Conservation (phyloP, 2,797 vertebrate species). For the Lutjanus argentimaculatus region DNA sequence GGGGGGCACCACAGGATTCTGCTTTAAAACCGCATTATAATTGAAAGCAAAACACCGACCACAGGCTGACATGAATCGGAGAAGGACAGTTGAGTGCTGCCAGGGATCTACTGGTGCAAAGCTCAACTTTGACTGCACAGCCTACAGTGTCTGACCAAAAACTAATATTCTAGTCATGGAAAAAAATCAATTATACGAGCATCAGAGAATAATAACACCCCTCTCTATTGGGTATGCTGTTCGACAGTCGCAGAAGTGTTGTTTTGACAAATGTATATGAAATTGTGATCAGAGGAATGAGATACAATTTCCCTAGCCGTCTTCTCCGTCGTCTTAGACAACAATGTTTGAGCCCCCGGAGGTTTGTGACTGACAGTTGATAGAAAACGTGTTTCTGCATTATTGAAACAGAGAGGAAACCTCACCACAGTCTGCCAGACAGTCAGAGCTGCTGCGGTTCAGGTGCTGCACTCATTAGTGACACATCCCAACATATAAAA, state of each 20-base stretch:
- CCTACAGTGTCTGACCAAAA: neutral
- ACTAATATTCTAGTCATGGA: conserved; percentile 2
- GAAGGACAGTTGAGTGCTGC: conserved; percentile 25
- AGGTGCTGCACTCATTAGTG: conserved; percentile 62
- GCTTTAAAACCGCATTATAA: conserved; percentile 53
- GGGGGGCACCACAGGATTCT: conserved; percentile 56
- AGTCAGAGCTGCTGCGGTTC: conserved; percentile 36
- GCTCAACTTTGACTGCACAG: conserved; percentile 26
- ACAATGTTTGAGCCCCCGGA: neutral
- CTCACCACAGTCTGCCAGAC: conserved; percentile 38
- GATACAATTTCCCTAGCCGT: conserved; percentile 4
- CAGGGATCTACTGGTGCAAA: conserved; percentile 23
- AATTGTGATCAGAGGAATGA: conserved; percentile 4
- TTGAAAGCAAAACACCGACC: conserved; percentile 61
- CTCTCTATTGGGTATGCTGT: conserved; percentile 1
- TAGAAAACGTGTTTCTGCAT: conserved; percentile 44
- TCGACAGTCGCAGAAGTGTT: conserved; percentile 4
- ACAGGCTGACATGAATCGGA: conserved; percentile 48
- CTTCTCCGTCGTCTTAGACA: neutral
- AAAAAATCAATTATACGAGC: conserved; percentile 31
- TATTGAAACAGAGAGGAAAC: conserved; percentile 55
- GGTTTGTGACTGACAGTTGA: conserved; percentile 58
- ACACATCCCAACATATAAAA: conserved; percentile 36
- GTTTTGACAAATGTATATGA: conserved; percentile 32
- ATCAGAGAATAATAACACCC: conserved; percentile 29